Conservation (phyloP, 2,797 vertebrate genomes). For the Oreortyx pictus region DNA sequence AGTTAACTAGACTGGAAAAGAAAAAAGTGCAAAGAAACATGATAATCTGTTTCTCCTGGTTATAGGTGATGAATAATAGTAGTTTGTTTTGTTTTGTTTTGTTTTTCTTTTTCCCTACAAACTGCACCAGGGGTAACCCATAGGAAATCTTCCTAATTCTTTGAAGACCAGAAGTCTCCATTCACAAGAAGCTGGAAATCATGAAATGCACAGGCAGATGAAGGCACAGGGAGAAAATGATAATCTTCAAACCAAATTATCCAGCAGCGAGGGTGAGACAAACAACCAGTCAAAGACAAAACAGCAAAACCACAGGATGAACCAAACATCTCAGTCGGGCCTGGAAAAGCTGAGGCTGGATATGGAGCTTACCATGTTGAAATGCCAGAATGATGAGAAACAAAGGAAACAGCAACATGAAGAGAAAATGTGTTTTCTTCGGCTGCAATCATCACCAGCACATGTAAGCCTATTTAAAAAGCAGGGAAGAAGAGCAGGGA, state of each 20-base stretch:
- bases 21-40: neutral
- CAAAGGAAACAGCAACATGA: conserved; percentile 65
- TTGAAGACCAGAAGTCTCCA: neutral
- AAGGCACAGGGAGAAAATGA: neutral
- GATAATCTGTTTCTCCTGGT: neutral
- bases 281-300: neutral
- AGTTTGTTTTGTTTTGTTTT: neutral
- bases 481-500: neutral
- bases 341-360: conserved; percentile 69
- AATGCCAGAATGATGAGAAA: conserved; percentile 53
- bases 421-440: conserved; percentile 56
- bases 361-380: conserved; percentile 57
- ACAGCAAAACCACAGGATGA: neutral
- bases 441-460: conserved; percentile 8
- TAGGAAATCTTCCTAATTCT: neutral
- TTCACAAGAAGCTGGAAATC: neutral
- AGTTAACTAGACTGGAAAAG: neutral
- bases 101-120: neutral
- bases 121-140: neutral
- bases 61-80: neutral
- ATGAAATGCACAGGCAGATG: neutral
- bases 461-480: neutral
- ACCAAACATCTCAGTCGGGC: neutral
- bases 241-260: neutral
- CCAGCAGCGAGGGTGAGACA: neutral